These are phyloP conservation scores for Pseudobourletiella spinata DNA, from an alignment of 1,140 invertebrate genomes.

Conservation along the genomic window DNA sequence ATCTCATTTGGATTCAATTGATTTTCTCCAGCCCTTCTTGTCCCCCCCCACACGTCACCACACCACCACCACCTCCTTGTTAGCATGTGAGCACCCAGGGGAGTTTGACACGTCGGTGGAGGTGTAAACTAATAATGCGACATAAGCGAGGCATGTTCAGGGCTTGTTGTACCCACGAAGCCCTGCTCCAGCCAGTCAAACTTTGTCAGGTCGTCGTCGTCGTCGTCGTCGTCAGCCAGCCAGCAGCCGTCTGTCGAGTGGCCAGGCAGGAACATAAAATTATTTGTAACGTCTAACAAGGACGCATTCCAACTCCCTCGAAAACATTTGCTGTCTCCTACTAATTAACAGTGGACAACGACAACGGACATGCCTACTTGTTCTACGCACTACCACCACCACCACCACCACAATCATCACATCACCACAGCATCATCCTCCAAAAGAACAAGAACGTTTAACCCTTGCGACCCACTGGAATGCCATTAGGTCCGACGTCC, in stretches of 20 bases:
- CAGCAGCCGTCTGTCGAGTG: neutral
- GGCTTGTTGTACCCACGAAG: neutral
- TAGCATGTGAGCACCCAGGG: too few species aligned
- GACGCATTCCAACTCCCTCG: neutral
- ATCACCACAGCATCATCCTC: too few species aligned
- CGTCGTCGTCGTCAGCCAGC: neutral
- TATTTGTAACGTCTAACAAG: slow-evolving; percentile 10
- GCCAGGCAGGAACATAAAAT: slow-evolving; percentile 6
- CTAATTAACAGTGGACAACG: slow-evolving; percentile 6
- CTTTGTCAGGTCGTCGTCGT: too few species aligned
- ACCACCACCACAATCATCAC: neutral
- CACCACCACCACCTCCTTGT: too few species aligned
- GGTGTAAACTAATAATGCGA: neutral
- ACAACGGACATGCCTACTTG: slow-evolving; percentile 2
- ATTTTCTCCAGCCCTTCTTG: too few species aligned
- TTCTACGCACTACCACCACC: neutral
- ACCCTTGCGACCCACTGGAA: too few species aligned
- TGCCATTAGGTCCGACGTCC: too few species aligned
- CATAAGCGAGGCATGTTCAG: neutral
- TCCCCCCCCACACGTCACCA: too few species aligned
- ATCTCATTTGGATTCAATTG: too few species aligned
- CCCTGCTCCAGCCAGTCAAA: too few species aligned
- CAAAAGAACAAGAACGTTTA: too few species aligned
- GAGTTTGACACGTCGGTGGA: too few species aligned
- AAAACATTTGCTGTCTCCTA: slow-evolving; percentile 3